Base-by-base conservation (phyloP, 2,797 vertebrate species). In the Dryobates pubescens region DNA sequence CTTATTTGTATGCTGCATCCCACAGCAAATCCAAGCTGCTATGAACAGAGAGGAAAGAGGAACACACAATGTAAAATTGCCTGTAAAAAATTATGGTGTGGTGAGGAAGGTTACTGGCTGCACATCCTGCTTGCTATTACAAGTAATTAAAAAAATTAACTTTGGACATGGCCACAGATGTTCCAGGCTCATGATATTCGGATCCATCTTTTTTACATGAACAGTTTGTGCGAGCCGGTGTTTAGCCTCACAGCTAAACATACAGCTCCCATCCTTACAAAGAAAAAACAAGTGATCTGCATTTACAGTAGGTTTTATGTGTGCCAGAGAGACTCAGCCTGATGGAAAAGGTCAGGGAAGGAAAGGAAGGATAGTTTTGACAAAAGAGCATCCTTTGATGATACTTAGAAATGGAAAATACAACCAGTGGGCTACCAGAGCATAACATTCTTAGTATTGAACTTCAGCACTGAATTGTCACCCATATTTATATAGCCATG, bases 231-330 rank as follows among this genome's bases (percentile, higher is more conserved):
- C 82, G 88, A 88, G 56, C 76, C 74, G 76, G 27, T 2, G 2
- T 83, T 92, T 26, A 62, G 49, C 73, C 26, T 79, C 75, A 20
- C 6, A 72, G 51, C 74, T 80, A 94, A 93, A 71, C 57, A 43
- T 8, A 17, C 11, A 93, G 61, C 58, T 91, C 51, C 65, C 34
- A 5, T 76, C 61, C 58, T 74, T 49, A 54, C 45, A 68, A 74
- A 89, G 68, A 84, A 58, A 82, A 89, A 95, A 95, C 36, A 94
- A 93, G 89, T 27, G 1, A 92, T 92, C 43, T 88, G 32, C 85
- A 73, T 92, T 94, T 96, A 93, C 82, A 83, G 64, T 62, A 90
- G 47, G 58, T 57, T 95, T 95, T 82, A 88, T 58, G 89, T 94
- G 93, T 88, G 45, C 84, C 80, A 61, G 65, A 59, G 59, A 91